Evolutionary conservation across 2,888 invertebrate genomes (phyloP).

Genomic region (Lasioglossum leucozonium): DNA sequence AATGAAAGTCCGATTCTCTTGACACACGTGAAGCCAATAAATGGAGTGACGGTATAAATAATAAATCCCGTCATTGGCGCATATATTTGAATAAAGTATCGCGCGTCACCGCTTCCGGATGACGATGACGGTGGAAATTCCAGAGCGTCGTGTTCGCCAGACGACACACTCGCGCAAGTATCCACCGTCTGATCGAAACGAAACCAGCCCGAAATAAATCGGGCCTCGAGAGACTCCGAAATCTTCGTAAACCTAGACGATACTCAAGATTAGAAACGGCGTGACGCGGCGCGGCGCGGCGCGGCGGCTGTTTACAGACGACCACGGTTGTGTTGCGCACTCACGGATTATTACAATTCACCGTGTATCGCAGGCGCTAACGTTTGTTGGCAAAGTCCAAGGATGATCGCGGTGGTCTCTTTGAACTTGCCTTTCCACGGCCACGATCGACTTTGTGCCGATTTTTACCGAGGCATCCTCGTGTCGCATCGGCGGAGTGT

Average conservation of each 20-base stretch:
- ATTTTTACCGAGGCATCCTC: not conserved
- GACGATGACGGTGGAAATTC: constrained; percentile 17
- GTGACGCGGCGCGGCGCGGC: not conserved
- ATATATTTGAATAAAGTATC: not conserved
- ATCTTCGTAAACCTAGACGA: constrained; percentile 32
- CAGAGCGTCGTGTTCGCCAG: constrained; percentile 25
- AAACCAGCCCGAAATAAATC: constrained; percentile 47
- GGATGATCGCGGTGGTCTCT: constrained; percentile 23
- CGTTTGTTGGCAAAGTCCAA: constrained; percentile 43
- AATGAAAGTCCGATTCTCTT: not conserved
- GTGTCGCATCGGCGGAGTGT: constrained; percentile 11
- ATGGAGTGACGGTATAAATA: not conserved
- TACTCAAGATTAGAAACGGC: constrained; percentile 29
- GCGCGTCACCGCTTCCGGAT: constrained; percentile 22
- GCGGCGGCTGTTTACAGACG: constrained; percentile 35
- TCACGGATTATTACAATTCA: constrained; percentile 41
- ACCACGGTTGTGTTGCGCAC: constrained; percentile 32
- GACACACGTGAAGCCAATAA: not conserved
- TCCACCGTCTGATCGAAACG: constrained; percentile 28
- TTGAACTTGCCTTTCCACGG: constrained; percentile 52
- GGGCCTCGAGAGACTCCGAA: constrained; percentile 23
- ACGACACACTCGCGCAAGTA: constrained; percentile 18
- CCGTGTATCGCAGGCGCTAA: constrained; percentile 43
- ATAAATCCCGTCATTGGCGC: not conserved
- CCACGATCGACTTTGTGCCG: constrained; percentile 1